Evolutionary conservation across 2,797 vertebrate genomes (phyloP).

Genomic region (Poliocrania exsul): DNA sequence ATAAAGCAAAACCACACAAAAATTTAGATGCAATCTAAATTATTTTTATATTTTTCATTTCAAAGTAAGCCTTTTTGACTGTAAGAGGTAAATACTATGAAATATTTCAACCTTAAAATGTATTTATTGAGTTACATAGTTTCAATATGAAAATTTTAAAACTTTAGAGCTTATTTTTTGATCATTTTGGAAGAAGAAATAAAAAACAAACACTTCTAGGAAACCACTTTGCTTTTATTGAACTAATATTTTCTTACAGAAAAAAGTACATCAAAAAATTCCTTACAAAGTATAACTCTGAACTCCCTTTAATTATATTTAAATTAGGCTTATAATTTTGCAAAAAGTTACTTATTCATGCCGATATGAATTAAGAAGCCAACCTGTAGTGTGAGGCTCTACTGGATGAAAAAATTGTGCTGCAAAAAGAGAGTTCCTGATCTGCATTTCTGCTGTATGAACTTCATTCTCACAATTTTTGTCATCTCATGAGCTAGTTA

Average conservation of each 20-base stretch:
- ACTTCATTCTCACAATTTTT: background rate
- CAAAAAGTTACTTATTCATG: background rate
- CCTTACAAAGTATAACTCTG: background rate
- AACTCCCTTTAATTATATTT: background rate
- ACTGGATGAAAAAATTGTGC: background rate
- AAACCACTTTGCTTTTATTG: background rate
- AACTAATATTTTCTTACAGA: background rate
- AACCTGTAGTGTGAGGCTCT: background rate
- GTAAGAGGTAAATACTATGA: background rate
- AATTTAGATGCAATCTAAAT: background rate
- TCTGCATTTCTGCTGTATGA: background rate
- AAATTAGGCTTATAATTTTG: background rate
- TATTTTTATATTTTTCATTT: background rate
- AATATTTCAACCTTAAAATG: background rate
- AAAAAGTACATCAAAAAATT: background rate
- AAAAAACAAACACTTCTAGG: background rate
- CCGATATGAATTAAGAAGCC: background rate
- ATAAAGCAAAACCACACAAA: background rate
- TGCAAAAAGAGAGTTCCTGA: background rate
- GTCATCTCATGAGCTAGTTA: background rate
- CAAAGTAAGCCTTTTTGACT: background rate
- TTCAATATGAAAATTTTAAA: background rate
- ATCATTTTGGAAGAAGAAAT: background rate
- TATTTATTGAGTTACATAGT: background rate
- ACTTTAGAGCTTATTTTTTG: background rate